phyloP scores from a whole-genome alignment of 1,140 invertebrate species.

The Bradynema listronoti region DNA sequence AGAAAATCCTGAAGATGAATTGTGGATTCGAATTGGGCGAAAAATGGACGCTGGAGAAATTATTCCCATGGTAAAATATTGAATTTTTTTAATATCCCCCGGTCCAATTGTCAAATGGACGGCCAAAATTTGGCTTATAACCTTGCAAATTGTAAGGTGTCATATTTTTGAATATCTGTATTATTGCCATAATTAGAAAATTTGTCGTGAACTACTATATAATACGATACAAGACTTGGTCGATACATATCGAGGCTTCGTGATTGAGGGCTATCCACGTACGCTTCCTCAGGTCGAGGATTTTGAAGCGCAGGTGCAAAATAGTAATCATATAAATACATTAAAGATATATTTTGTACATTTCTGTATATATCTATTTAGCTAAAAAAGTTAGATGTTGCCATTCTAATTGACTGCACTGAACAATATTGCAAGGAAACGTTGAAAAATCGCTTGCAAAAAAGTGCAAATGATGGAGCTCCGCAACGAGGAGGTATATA shows the following conservation, averaged over 20 bases:
- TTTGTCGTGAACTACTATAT: slow-evolving; percentile 54
- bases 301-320: slow-evolving; percentile 39
- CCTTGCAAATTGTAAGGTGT: too few species aligned
- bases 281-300: slow-evolving; percentile 45
- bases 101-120: too few species aligned
- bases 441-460: slow-evolving; percentile 18
- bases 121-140: too few species aligned
- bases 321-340: too few species aligned
- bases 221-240: slow-evolving; percentile 41
- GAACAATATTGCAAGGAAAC: slow-evolving; percentile 50
- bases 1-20: slow-evolving; percentile 47
- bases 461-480: slow-evolving; percentile 24
- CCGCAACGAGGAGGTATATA: slow-evolving; percentile 17
- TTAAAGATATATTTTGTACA: too few species aligned
- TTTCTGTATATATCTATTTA: slow-evolving; percentile 1
- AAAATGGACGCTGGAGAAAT: slow-evolving; percentile 51
- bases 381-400: slow-evolving; percentile 48
- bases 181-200: slow-evolving; percentile 36
- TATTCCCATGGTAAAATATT: slow-evolving; percentile 42
- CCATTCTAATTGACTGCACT: slow-evolving; percentile 53
- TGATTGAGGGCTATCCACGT: slow-evolving; percentile 55
- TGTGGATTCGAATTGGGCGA: slow-evolving; percentile 48
- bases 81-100: too few species aligned
- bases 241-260: slow-evolving; percentile 47
- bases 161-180: not conserved